phyloP scores from a whole-genome alignment of 2,888 invertebrate species.

The Drosophila siamana region DNA sequence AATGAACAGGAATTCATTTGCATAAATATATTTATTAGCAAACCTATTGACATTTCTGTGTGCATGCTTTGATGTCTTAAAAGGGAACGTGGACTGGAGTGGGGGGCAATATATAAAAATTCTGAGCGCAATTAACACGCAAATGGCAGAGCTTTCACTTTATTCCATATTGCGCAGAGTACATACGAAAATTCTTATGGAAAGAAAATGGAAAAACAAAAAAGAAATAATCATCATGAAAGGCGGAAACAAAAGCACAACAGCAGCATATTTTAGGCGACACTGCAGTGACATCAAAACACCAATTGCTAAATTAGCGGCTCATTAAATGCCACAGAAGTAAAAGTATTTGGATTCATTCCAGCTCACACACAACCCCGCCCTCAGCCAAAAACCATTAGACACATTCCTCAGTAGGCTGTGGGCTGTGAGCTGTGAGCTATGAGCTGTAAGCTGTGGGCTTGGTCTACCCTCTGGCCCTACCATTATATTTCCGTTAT shows the following conservation, averaged over 20 bases:
- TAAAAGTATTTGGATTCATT: constrained; percentile 52
- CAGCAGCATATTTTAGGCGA: constrained; percentile 36
- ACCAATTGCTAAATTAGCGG: constrained; percentile 65
- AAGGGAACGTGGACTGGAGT: constrained; percentile 33
- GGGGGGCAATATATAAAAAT: constrained; percentile 36
- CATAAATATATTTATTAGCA: constrained; percentile 67
- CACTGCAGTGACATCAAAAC: constrained; percentile 70
- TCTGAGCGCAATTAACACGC: constrained; percentile 60
- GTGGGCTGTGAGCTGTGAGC: constrained; percentile 8
- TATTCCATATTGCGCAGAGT: constrained; percentile 10
- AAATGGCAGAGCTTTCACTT: constrained; percentile 61
- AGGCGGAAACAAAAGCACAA: constrained; percentile 58
- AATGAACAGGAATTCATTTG: constrained; percentile 63
- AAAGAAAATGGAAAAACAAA: constrained; percentile 12
- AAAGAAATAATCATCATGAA: constrained; percentile 22
- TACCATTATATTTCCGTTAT: constrained; percentile 62
- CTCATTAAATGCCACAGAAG: constrained; percentile 59
- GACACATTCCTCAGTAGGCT: constrained; percentile 14
- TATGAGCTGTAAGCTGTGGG: constrained; percentile 9
- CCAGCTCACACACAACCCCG: constrained; percentile 22
- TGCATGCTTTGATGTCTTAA: constrained; percentile 62
- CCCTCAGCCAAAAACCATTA: constrained; percentile 1
- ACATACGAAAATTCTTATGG: constrained; percentile 4
- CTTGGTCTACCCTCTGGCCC: constrained; percentile 23
- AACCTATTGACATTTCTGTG: constrained; percentile 34